A percentile compares a stretch with the other conserved stretches of the same genome.
Evolutionary conservation across 2,888 invertebrate genomes (phyloP).

Genomic region (Cosmorhoe ocellata): DNA sequence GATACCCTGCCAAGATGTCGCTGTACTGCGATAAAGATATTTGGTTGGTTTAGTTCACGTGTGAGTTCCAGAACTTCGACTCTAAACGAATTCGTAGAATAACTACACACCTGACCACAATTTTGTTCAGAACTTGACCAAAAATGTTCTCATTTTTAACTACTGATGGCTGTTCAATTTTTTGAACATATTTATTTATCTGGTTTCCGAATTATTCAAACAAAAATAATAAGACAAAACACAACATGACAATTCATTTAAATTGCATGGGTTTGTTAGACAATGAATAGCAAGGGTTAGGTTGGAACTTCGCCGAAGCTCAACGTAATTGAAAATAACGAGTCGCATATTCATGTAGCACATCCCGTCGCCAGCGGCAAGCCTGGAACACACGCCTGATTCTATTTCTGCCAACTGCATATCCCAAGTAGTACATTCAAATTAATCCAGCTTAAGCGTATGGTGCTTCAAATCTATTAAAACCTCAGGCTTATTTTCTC

Average conservation of each 20-base stretch:
- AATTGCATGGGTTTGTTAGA: conserved; percentile 53
- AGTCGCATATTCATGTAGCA: conserved; percentile 68
- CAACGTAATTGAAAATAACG: conserved; percentile 70
- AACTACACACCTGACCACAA: too few species aligned
- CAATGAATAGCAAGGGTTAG: conserved; percentile 50
- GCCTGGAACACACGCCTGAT: conserved; percentile 25
- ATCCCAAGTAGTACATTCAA: conserved; percentile 20
- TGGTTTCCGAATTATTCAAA: conserved; percentile 34
- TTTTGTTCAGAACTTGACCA: too few species aligned
- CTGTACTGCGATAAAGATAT: conserved; percentile 21
- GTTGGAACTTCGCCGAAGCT: conserved; percentile 49
- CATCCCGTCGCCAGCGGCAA: conserved; percentile 23
- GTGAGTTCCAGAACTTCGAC: neutral
- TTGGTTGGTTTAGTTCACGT: conserved; percentile 4
- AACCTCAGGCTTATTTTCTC: conserved; percentile 14
- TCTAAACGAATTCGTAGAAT: too few species aligned
- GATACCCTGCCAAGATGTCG: conserved; percentile 65
- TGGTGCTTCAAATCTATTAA: conserved; percentile 18
- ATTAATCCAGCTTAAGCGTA: conserved; percentile 25
- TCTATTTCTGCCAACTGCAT: conserved; percentile 31
- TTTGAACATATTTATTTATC: too few species aligned
- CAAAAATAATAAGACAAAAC: conserved; percentile 41
- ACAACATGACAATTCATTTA: conserved; percentile 53
- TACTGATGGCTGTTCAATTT: too few species aligned
- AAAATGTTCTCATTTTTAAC: too few species aligned